Conservation (phyloP, 2,113 vertebrate species). For the Miniopterus natalensis region DNA sequence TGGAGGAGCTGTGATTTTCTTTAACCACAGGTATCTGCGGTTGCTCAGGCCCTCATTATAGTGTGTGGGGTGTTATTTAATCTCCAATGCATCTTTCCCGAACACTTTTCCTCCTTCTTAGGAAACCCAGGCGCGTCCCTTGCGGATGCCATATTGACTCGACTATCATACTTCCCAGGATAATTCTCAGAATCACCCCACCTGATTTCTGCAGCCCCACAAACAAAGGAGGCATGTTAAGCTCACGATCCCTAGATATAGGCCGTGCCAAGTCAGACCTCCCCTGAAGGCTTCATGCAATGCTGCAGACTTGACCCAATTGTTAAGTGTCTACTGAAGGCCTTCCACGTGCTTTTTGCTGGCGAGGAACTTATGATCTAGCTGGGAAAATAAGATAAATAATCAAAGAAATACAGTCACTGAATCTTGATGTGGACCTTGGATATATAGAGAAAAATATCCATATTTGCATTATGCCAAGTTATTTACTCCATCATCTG, state of each 20-base stretch:
- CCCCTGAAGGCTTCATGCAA: background rate
- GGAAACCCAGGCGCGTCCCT: slow-evolving; percentile 17
- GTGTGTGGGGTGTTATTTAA: slow-evolving; percentile 76
- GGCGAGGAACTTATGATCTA: background rate
- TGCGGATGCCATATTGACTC: background rate
- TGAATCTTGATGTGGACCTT: background rate
- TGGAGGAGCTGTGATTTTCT: slow-evolving; percentile 78
- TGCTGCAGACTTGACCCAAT: background rate
- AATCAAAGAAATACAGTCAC: background rate
- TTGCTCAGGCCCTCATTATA: slow-evolving; percentile 79
- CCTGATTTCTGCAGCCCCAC: slow-evolving; percentile 41
- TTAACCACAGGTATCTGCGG: slow-evolving; percentile 80
- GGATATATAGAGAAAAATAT: background rate
- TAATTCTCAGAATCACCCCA: slow-evolving; percentile 61
- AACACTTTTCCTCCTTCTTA: slow-evolving; percentile 50
- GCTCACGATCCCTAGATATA: background rate
- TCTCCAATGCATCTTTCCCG: slow-evolving; percentile 49
- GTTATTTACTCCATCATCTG: background rate
- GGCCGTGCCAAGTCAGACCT: background rate
- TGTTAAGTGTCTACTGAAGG: background rate
- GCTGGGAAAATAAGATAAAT: slow-evolving; percentile 20
- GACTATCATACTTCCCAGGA: background rate
- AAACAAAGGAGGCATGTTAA: background rate
- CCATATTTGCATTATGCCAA: background rate
- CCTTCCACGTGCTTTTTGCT: slow-evolving; percentile 22